Evolutionary conservation across 1,140 invertebrate species (phyloP), one percentile per base, ranked within the genome.

Genomic region (Eupristina koningsbergeri): DNA sequence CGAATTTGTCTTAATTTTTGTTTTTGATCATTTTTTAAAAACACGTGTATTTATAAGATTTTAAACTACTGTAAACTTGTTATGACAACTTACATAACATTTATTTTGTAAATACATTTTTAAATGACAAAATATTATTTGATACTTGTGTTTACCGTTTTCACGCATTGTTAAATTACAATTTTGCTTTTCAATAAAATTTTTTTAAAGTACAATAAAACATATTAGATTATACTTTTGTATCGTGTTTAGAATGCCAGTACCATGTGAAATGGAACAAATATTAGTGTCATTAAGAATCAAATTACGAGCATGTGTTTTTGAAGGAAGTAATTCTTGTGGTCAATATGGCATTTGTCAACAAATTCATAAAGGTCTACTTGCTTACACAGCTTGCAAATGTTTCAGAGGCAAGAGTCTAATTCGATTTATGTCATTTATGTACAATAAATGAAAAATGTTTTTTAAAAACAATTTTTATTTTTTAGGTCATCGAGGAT

Each of bases 401-500:
- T 94, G 94, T 86, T 91, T 92, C 81, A 91, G 90, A 86, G 93
- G 93, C 53, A 58, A 58, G 26, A 58, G 26, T 26, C 3, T 5
- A 26, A 58, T 26, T 58, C 26, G 9, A 58, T 58, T 58, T 58
- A 26, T 26, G 26, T 26, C n/a, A 13, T 26, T 22, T 26, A 13
- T 26, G 26, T 26, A 13, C 9, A 9, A 53, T 9, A 3, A 13
- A 5, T 26, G 9, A 22, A 58, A 0, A 58, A 9, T 13, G 3
- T 26, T 26, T 26, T 26, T 58, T 26, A 26, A 3, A 26, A 58
- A 26, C 26, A 58, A 58, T 63, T 34, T 85, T 73, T 67, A 53
- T 83, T 31, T 87, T 85, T 39, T 86, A 95, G 95, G 95, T 80
- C 95, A 94, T 89, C 91, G 92, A 89, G 95, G 97, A 83, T 98